Base-by-base conservation (phyloP, 1,140 invertebrate species). In the Ditylenchus dipsaci region DNA sequence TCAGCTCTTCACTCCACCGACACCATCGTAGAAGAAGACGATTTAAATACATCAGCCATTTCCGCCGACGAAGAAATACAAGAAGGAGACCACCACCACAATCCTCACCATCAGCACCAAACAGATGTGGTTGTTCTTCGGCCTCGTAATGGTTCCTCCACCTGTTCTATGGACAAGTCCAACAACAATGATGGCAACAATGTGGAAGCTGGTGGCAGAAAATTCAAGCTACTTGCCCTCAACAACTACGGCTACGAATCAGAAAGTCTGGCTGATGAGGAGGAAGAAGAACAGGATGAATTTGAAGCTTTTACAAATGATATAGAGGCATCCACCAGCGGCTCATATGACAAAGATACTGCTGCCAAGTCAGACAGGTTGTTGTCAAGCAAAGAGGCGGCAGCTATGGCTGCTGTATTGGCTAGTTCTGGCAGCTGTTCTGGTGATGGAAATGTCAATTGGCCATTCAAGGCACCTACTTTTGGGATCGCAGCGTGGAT, bases 181-280 rank as follows among this genome's bases (percentile, higher is more conserved):
- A n/a, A n/a, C n/a, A 11, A 38, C 33, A 38, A 38, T n/a, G n/a
- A 38, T 38, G 33, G 33, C 11, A 38, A 74, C 38, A 53, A 76
- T 76, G 38, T 74, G 72, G 56, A 74, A 74, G n/a, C 74, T 74
- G 29, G 56, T 43, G 9, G 74, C 72, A 33, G 72, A 75, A 47
- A 76, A 76, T 67, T 73, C 71, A 21, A 59, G 43, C 33, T 49
- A 29, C 45, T 65, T 57, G 19, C 33, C 26, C 8, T 33, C 68
- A 26, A 19, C 23, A 53, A 19, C n/a, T 53, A 53, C 15, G 49
- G 49, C 23, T 53, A 53, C 15, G 49, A 53, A 17, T 53, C 49
- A 3, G 49, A 53, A 17, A 53, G 49, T 26, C 15, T 53, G 49
- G 49, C 49, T 3, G 49, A 53, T 26, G 49, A 53, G 49, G 49